Evolutionary conservation across 2,888 invertebrate genomes (phyloP), one percentile per base, ranked within the genome.

Genomic region (Rosalia funebris): DNA sequence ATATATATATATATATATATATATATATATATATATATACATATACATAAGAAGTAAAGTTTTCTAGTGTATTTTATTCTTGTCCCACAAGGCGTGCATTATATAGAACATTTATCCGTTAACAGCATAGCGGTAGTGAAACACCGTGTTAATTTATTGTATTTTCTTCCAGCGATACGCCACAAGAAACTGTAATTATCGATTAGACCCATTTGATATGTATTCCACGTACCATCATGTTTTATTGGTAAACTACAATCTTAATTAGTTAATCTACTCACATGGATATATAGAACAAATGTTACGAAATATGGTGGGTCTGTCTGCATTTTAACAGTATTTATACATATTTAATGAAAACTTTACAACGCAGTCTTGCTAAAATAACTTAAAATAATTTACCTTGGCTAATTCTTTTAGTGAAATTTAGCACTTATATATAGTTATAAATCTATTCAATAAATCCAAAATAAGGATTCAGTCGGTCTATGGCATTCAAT

Each of bases 31-130:
- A n/a, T n/a, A n/a, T n/a, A n/a, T n/a, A n/a, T n/a, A n/a, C n/a
- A n/a, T n/a, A n/a, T n/a, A n/a, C n/a, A n/a, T n/a, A n/a, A n/a
- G 19, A 48, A 36, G 48, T 20, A 36, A 48, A 48, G 3, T 48
- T 12, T 48, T 17, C 34, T 48, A 36, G 17, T 17, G 48, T 36
- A 48, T 48, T 48, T 16, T 36, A 17, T 48, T 46, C 34, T 25
- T 48, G 19, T 12, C 34, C 5, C n/a, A 20, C 48, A 20, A 12
- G 25, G 25, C 7, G 7, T 36, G 36, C 36, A 12, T 11, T 32
- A 34, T 34, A 19, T 19, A 48, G 19, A 34, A 47, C 17, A 17
- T 1, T 34, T 11, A 16, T 7, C 20, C 19, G 48, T 20, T 48
- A 48, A 48, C 17, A 1, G 20, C 7, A 16, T 48, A 48, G 47